phyloP scores from a whole-genome alignment of 92 coral and sea anemone genomes.

The Actinernus sp. region DNA sequence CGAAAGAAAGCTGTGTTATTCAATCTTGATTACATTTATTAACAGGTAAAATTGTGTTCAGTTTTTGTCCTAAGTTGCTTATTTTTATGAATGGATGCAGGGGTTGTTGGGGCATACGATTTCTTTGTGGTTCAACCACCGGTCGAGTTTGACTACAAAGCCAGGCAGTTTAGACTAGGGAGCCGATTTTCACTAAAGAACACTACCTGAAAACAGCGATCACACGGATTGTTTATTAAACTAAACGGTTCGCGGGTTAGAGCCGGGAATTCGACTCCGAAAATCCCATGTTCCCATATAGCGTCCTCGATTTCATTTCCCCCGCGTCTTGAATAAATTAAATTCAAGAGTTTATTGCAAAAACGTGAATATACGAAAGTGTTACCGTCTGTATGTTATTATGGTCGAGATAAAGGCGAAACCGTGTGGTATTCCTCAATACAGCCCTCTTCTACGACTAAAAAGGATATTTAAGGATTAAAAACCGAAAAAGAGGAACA shows the following conservation, averaged over 20 bases:
- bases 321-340: constrained; percentile 50
- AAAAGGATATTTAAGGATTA: background rate
- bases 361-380: background rate
- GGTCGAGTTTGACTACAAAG: constrained; percentile 60
- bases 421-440: background rate
- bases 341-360: constrained; percentile 8
- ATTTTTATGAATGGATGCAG: constrained; percentile 12
- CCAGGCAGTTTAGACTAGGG: constrained; percentile 39
- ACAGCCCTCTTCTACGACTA: background rate
- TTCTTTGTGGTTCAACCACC: constrained; percentile 84
- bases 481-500: background rate
- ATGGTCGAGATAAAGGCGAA: background rate
- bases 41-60: constrained; percentile 14
- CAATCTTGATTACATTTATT: constrained; percentile 3
- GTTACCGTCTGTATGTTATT: constrained; percentile 13
- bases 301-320: constrained; percentile 17
- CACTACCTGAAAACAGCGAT: constrained; percentile 14
- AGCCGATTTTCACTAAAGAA: constrained; percentile 42
- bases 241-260: constrained; percentile 24
- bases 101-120: constrained; percentile 61
- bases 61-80: constrained; percentile 6
- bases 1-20: background rate
- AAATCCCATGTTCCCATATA: background rate
- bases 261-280: background rate
- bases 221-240: background rate